These are phyloP conservation scores for Drosophila oshimai DNA, from an alignment of 1,140 invertebrate species.

Conservation along the genomic window DNA sequence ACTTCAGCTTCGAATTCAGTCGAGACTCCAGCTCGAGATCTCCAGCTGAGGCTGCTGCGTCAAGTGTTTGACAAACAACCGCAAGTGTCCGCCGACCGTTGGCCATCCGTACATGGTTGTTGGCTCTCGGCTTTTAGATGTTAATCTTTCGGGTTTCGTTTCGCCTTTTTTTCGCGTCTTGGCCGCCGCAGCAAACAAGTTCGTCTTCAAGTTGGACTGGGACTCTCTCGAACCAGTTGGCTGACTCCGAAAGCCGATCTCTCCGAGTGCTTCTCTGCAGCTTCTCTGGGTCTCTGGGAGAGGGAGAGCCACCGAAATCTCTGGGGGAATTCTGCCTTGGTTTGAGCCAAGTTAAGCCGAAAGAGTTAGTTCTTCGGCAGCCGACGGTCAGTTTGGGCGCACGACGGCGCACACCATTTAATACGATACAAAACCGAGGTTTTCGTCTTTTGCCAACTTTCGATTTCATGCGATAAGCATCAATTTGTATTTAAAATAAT, in stretches of 20 bases:
- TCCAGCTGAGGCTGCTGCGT: conserved; percentile 33
- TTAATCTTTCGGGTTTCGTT: conserved; percentile 59
- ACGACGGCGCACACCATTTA: conserved; percentile 67
- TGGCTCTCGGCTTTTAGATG: conserved; percentile 51
- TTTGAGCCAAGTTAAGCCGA: conserved; percentile 47
- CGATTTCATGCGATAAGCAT: conserved; percentile 41
- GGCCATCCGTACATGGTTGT: conserved; percentile 16
- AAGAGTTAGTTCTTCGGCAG: conserved; percentile 81
- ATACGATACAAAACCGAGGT: conserved; percentile 22
- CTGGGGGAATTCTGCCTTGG: conserved; percentile 54
- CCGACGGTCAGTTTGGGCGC: conserved; percentile 81
- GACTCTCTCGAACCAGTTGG: conserved; percentile 48
- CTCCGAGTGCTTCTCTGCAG: neutral
- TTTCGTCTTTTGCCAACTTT: conserved; percentile 40
- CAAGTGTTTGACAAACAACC: conserved; percentile 70
- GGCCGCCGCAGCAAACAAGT: conserved; percentile 41
- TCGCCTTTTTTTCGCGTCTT: conserved; percentile 20
- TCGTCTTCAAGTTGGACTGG: conserved; percentile 25
- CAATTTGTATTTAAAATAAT: conserved; percentile 15
- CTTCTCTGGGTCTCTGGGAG: conserved; percentile 1
- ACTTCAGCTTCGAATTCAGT: too few species aligned
- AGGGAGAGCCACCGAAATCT: neutral
- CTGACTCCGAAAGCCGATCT: conserved; percentile 3
- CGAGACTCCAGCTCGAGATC: too few species aligned
- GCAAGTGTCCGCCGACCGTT: conserved; percentile 42